Conservation (phyloP, 1,140 invertebrate genomes). For the Diorhabda sublineata region DNA sequence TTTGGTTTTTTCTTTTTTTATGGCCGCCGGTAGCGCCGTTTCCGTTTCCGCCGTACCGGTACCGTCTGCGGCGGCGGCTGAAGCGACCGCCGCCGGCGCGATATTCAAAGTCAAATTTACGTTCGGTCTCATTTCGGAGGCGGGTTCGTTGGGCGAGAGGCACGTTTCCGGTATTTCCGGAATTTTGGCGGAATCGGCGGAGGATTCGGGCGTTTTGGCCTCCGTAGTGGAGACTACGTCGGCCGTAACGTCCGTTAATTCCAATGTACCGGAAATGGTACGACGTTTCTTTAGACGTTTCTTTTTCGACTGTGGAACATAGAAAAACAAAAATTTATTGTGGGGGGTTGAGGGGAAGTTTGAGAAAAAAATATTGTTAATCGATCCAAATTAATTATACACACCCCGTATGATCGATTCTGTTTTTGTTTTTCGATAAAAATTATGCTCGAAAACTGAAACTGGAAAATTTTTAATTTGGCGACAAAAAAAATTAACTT, state of each 20-base stretch:
- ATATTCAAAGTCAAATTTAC: background rate
- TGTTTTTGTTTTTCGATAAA: too few relatives aligned
- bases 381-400: too few relatives aligned
- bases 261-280: slow-evolving; percentile 51
- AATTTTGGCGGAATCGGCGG: slow-evolving; percentile 43
- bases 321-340: background rate
- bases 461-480: too few relatives aligned
- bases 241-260: slow-evolving; percentile 44
- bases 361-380: background rate
- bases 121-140: background rate
- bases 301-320: slow-evolving; percentile 48
- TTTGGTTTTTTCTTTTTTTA: slow-evolving; percentile 27
- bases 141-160: background rate
- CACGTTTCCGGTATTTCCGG: slow-evolving; percentile 31
- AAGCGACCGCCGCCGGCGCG: background rate
- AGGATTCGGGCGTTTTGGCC: slow-evolving; percentile 41
- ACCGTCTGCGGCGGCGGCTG: slow-evolving; percentile 13
- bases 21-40: background rate
- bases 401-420: too few relatives aligned
- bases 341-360: background rate
- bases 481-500: too few relatives aligned
- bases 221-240: slow-evolving; percentile 35
- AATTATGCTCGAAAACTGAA: too few relatives aligned
- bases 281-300: slow-evolving; percentile 55
- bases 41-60: slow-evolving; percentile 5